Conservation (phyloP, 92 coral and sea anemone genomes). For the Epizoanthus illoricatus region DNA sequence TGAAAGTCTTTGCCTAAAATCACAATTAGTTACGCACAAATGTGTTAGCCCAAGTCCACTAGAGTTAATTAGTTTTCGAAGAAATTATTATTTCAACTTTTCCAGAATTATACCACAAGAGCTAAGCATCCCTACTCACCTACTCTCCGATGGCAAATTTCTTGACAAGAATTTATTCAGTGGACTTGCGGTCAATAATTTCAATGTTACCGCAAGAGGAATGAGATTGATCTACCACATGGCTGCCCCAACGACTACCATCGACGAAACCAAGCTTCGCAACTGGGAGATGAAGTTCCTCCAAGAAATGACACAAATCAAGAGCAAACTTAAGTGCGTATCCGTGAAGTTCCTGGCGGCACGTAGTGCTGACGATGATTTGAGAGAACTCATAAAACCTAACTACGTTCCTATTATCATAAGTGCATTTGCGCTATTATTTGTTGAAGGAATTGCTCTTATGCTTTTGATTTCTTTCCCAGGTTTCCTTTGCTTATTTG, state of each 20-base stretch:
- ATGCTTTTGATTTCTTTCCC: not conserved
- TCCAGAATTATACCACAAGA: not conserved
- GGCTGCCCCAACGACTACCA: not conserved
- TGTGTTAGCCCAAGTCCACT: not conserved
- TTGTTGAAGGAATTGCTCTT: not conserved
- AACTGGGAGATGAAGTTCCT: not conserved
- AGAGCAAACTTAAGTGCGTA: not conserved
- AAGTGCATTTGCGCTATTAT: not conserved
- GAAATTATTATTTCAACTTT: not conserved
- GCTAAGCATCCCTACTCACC: not conserved
- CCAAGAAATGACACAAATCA: not conserved
- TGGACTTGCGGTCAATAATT: not conserved
- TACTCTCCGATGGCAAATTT: too few species aligned
- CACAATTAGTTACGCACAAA: not conserved
- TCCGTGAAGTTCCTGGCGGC: not conserved
- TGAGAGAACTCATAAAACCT: not conserved
- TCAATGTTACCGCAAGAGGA: not conserved
- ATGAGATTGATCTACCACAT: not conserved
- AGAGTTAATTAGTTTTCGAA: not conserved
- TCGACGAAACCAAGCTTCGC: not conserved
- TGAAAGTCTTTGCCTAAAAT: not conserved
- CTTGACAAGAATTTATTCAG: not conserved
- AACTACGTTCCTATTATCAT: not conserved
- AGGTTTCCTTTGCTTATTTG: not conserved
- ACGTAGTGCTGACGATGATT: slow-evolving; percentile 14